Evolutionary conservation across 2,113 vertebrate genomes (phyloP).

Genomic region (Chaetodon trifascialis): DNA sequence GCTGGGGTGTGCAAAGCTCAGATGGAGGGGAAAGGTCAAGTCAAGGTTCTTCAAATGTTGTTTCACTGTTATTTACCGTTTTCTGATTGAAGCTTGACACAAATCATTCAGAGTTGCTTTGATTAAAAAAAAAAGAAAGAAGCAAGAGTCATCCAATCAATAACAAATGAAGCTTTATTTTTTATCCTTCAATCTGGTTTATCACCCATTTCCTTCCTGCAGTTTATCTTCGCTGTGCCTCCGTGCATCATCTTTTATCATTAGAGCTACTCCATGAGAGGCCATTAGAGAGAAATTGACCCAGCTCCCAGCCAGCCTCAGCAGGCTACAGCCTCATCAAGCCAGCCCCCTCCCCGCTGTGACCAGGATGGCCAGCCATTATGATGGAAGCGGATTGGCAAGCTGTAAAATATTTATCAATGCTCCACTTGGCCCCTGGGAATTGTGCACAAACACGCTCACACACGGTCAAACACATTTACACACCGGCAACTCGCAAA

Average conservation of each 20-base stretch:
- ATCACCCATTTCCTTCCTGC: constrained; percentile 49
- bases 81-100: background rate
- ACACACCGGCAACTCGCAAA: constrained; percentile 4
- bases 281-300: constrained; percentile 76
- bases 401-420: constrained; percentile 73
- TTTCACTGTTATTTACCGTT: constrained; percentile 28
- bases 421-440: constrained; percentile 45
- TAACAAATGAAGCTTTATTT: constrained; percentile 15
- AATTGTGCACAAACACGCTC: constrained; percentile 38
- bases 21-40: constrained; percentile 37
- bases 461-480: constrained; percentile 47
- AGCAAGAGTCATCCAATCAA: constrained; percentile 16
- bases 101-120: constrained; percentile 16
- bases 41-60: constrained; percentile 29
- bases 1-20: constrained; percentile 5
- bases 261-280: constrained; percentile 63
- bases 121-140: constrained; percentile 12
- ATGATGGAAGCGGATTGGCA: constrained; percentile 48
- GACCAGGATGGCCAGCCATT: constrained; percentile 46
- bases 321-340: constrained; percentile 68
- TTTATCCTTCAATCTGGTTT: constrained; percentile 23
- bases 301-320: constrained; percentile 67
- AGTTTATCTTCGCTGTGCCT: constrained; percentile 48
- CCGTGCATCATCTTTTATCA: constrained; percentile 64
- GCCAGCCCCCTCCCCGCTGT: constrained; percentile 34